Evolutionary conservation across 2,113 vertebrate species (phyloP).

Genomic region (Centropus bengalensis): DNA sequence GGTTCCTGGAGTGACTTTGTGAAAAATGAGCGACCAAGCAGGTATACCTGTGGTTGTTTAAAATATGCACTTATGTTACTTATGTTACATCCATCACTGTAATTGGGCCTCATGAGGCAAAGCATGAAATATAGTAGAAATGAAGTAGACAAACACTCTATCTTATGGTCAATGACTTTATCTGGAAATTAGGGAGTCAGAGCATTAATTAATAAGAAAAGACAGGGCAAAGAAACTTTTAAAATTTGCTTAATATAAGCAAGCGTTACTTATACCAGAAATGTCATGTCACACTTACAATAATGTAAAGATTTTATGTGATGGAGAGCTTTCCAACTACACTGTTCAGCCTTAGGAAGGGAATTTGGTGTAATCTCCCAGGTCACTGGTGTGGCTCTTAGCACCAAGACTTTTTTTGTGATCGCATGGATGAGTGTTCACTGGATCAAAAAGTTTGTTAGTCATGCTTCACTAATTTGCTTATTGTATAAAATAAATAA

Average conservation of each 20-base stretch:
- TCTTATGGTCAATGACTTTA: not conserved
- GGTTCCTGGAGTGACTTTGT: not conserved
- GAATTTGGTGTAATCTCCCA: not conserved
- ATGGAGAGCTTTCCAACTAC: not conserved
- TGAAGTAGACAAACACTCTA: not conserved
- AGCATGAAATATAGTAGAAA: not conserved
- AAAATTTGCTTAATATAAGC: not conserved
- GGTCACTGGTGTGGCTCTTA: not conserved
- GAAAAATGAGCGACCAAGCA: constrained; percentile 40
- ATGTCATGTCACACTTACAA: not conserved
- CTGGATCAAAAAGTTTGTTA: constrained; percentile 11
- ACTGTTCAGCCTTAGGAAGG: not conserved
- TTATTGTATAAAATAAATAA: constrained; percentile 40
- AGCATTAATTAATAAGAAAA: not conserved
- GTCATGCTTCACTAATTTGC: constrained; percentile 34
- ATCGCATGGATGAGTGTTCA: not conserved
- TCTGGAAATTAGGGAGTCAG: not conserved
- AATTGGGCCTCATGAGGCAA: constrained; percentile 1
- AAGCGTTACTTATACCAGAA: not conserved
- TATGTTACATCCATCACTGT: not conserved
- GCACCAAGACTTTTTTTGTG: not conserved
- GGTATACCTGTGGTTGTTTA: constrained; percentile 17
- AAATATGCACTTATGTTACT: not conserved
- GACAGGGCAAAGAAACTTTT: not conserved
- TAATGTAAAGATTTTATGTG: not conserved